Percentiles rank a stretch among this genome's conserved stretches.
Evolutionary conservation across 2,113 vertebrate genomes (phyloP).

Genomic region (Spea bombifrons): DNA sequence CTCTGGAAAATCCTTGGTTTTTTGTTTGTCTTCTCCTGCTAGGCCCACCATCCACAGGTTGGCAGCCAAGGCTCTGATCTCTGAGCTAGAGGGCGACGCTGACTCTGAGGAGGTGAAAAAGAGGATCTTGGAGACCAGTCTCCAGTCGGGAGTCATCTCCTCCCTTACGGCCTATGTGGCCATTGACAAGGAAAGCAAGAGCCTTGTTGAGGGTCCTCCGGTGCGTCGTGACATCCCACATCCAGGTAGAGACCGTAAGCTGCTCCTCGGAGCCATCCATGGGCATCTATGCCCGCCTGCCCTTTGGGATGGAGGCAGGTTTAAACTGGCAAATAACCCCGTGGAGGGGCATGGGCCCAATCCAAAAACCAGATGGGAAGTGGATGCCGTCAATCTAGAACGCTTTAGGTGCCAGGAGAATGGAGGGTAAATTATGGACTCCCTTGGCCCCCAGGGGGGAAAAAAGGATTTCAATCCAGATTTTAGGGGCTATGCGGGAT

Average conservation of each 20-base stretch:
- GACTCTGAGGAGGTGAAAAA: slow-evolving; percentile 43
- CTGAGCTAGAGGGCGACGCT: slow-evolving; percentile 58
- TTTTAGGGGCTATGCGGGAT: too few species aligned
- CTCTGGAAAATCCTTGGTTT: background rate
- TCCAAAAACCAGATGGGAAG: too few species aligned
- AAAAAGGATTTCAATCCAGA: too few species aligned
- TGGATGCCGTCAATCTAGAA: too few species aligned
- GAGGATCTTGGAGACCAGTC: slow-evolving; percentile 65
- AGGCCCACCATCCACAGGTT: slow-evolving; percentile 72
- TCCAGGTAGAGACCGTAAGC: slow-evolving; percentile 24
- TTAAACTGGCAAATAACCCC: too few species aligned
- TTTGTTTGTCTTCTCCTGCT: background rate
- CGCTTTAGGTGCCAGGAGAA: too few species aligned
- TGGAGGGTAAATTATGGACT: too few species aligned
- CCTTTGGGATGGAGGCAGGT: too few species aligned
- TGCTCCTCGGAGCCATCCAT: too few species aligned
- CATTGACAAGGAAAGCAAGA: slow-evolving; percentile 57
- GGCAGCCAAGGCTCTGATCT: slow-evolving; percentile 67
- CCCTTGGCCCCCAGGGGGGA: too few species aligned
- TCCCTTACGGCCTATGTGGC: slow-evolving; percentile 72
- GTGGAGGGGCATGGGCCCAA: too few species aligned
- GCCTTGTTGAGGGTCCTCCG: slow-evolving; percentile 62
- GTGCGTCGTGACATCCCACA: slow-evolving; percentile 52
- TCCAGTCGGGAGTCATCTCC: slow-evolving; percentile 72
- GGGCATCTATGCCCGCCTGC: too few species aligned